Conservation (phyloP, 2,113 vertebrate species). For the Numenius arquata region DNA sequence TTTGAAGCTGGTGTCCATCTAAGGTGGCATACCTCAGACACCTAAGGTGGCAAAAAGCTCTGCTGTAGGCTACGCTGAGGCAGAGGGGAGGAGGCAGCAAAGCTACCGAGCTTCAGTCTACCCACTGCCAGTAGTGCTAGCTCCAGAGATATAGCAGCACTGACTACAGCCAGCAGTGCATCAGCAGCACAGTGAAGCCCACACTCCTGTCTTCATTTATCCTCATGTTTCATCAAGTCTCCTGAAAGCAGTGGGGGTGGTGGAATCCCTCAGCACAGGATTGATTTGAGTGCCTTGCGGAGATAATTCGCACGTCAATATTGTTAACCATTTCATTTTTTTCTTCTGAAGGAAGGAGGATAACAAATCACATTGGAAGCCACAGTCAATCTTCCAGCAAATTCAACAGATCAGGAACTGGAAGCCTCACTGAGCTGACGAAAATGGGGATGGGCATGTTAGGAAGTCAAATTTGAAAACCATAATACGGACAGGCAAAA, state of each 20-base stretch:
- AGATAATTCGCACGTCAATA: conserved; percentile 31
- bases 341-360: neutral
- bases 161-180: neutral
- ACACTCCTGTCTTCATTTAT: neutral
- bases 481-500: neutral
- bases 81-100: neutral
- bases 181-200: neutral
- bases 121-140: neutral
- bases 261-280: neutral
- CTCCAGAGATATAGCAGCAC: rapidly evolving
- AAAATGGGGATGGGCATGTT: neutral
- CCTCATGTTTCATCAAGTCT: neutral
- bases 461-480: neutral
- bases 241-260: neutral
- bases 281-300: neutral
- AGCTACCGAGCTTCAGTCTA: neutral
- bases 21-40: neutral
- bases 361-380: neutral
- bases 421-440: neutral
- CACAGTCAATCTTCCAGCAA: neutral
- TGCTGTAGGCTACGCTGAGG: neutral
- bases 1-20: neutral
- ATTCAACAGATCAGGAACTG: neutral
- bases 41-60: neutral
- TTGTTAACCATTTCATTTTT: conserved; percentile 46